A percentile compares a stretch with the other conserved stretches of the same genome.
These are phyloP conservation scores for Drosophila recens DNA, from an alignment of 2,888 invertebrate species.

Conservation along the genomic window DNA sequence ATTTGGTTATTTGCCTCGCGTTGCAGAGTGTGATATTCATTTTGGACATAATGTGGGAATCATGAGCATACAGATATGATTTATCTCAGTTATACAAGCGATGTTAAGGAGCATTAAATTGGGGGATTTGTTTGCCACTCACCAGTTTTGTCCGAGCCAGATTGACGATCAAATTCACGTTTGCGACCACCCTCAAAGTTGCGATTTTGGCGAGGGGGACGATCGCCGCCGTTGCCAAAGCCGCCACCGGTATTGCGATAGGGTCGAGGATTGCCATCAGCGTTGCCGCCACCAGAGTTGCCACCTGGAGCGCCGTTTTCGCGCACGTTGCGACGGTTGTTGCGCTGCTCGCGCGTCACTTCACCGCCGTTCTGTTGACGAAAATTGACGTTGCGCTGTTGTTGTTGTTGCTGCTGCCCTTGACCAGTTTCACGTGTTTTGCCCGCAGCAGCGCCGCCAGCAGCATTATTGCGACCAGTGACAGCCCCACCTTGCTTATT, in stretches of 20 bases:
- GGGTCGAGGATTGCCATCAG: constrained; percentile 63
- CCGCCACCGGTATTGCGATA: constrained; percentile 56
- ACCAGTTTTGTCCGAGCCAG: constrained; percentile 97
- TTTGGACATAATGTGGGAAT: constrained; percentile 26
- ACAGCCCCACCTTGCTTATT: constrained; percentile 76
- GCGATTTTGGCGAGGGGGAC: constrained; percentile 83
- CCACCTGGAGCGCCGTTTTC: constrained; percentile 78
- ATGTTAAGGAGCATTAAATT: not conserved
- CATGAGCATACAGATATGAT: not conserved
- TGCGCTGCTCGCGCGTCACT: constrained; percentile 89
- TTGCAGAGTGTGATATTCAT: constrained; percentile 44
- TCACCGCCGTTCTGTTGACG: constrained; percentile 82
- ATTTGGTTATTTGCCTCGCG: no score
- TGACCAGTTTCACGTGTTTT: constrained; percentile 77
- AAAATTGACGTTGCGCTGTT: constrained; percentile 77
- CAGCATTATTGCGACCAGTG: constrained; percentile 51
- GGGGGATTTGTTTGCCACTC: constrained; percentile 41
- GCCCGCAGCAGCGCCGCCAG: constrained; percentile 50
- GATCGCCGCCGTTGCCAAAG: constrained; percentile 56
- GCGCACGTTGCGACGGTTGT: constrained; percentile 86
- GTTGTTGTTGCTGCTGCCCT: constrained; percentile 76
- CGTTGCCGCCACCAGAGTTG: constrained; percentile 52
- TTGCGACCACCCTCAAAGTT: constrained; percentile 86
- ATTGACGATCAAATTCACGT: constrained; percentile 97
- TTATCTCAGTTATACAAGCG: constrained; percentile 1